phyloP scores from a whole-genome alignment of 2,888 invertebrate species.

The Dicyrtoma fusca region DNA sequence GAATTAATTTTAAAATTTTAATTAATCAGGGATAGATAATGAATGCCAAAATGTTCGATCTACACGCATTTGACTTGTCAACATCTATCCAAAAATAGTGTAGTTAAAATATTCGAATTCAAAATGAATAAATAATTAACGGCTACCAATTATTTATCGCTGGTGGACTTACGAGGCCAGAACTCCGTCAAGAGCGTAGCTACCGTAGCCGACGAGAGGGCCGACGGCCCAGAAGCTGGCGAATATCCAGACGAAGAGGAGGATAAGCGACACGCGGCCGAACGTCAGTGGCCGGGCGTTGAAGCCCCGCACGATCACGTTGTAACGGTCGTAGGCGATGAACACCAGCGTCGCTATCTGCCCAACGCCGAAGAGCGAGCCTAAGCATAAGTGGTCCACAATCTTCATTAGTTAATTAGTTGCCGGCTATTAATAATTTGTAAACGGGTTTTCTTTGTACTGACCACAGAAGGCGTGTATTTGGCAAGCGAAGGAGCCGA shows the following conservation, averaged over 20 bases:
- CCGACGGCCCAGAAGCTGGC: constrained; percentile 59
- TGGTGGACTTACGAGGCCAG: constrained; percentile 45
- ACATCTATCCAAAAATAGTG: too few species aligned
- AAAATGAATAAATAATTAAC: not conserved
- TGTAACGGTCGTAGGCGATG: constrained; percentile 61
- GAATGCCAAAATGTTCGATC: not conserved
- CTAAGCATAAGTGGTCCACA: too few species aligned
- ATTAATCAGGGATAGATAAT: not conserved
- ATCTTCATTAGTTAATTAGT: too few species aligned
- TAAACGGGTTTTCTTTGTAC: not conserved
- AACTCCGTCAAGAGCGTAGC: constrained; percentile 51
- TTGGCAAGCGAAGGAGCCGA: constrained; percentile 45
- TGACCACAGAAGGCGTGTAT: constrained; percentile 47
- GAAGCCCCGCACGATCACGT: constrained; percentile 59
- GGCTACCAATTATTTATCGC: too few species aligned
- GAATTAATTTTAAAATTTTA: not conserved
- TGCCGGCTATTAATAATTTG: not conserved
- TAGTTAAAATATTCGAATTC: too few species aligned
- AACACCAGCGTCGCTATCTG: constrained; percentile 61
- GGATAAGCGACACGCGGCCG: constrained; percentile 57
- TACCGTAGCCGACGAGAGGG: constrained; percentile 61
- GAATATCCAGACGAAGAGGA: constrained; percentile 60
- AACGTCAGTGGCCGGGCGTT: constrained; percentile 43
- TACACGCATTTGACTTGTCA: too few species aligned
- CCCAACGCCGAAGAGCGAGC: constrained; percentile 61